Percentiles rank a stretch among this genome's conserved stretches.
phyloP scores from a whole-genome alignment of 2,113 vertebrate species.

The Pleuronectes platessa region DNA sequence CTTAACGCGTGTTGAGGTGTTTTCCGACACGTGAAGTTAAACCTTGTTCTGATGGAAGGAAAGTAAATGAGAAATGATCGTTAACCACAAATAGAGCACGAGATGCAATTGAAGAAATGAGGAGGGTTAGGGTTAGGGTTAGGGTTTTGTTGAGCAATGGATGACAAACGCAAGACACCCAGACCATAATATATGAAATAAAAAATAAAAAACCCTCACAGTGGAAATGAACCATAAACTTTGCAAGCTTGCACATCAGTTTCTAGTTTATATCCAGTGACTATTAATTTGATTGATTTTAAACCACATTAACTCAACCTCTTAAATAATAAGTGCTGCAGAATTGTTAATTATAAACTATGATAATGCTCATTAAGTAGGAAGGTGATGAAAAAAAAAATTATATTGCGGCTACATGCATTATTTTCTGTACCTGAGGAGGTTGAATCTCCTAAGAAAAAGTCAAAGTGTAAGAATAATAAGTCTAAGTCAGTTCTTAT shows the following conservation, averaged over 20 bases:
- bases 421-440: neutral
- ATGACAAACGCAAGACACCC: neutral
- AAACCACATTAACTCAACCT: neutral
- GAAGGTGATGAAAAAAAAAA: no score
- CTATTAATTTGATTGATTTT: neutral
- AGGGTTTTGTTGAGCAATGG: neutral
- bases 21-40: constrained; percentile 25
- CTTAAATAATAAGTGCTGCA: constrained; percentile 7
- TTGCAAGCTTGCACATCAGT: neutral
- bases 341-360: neutral
- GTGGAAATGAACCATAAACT: neutral
- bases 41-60: neutral
- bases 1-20: neutral
- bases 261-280: neutral
- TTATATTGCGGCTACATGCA: neutral
- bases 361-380: neutral
- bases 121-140: no score
- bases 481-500: constrained; percentile 5
- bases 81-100: neutral
- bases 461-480: neutral
- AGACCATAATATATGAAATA: neutral
- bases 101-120: constrained; percentile 7
- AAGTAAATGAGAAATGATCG: constrained; percentile 21
- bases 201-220: neutral
- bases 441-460: neutral